Evolutionary conservation across 2,888 invertebrate genomes (phyloP).

Genomic region (Dryobotodes eremita): DNA sequence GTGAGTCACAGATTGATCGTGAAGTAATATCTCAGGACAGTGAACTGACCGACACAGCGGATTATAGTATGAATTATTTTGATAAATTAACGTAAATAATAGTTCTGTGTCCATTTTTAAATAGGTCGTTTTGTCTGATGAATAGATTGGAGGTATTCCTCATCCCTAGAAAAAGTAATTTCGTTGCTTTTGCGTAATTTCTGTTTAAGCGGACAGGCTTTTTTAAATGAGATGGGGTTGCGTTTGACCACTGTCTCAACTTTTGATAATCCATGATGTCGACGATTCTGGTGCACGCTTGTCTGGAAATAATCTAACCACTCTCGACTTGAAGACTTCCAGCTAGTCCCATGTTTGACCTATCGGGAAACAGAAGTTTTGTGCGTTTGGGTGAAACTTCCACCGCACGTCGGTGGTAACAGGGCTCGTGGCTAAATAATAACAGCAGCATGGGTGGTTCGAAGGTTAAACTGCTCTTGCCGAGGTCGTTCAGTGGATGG

Average conservation of each 20-base stretch:
- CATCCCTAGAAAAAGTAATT: neutral
- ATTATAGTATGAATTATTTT: constrained; percentile 31
- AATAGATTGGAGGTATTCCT: neutral
- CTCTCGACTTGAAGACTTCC: too few relatives aligned
- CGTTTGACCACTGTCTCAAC: too few relatives aligned
- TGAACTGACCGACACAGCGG: constrained; percentile 44
- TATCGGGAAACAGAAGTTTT: too few relatives aligned
- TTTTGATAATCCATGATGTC: too few relatives aligned
- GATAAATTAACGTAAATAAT: constrained; percentile 32
- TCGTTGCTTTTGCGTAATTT: neutral
- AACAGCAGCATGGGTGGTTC: neutral
- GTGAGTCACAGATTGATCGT: constrained; percentile 50
- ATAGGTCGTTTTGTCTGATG: neutral
- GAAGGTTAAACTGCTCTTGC: neutral
- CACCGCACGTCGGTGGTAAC: too few relatives aligned
- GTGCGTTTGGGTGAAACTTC: too few relatives aligned
- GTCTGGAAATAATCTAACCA: too few relatives aligned
- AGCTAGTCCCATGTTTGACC: too few relatives aligned
- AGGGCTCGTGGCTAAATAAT: neutral
- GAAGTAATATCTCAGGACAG: constrained; percentile 53
- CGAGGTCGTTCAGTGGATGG: neutral
- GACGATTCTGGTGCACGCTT: too few relatives aligned
- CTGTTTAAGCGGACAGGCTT: neutral
- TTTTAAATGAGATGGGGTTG: too few relatives aligned
- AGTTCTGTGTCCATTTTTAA: constrained; percentile 18